Evolutionary conservation across 1,140 invertebrate species (phyloP).

Genomic region (Hestina assimilis): DNA sequence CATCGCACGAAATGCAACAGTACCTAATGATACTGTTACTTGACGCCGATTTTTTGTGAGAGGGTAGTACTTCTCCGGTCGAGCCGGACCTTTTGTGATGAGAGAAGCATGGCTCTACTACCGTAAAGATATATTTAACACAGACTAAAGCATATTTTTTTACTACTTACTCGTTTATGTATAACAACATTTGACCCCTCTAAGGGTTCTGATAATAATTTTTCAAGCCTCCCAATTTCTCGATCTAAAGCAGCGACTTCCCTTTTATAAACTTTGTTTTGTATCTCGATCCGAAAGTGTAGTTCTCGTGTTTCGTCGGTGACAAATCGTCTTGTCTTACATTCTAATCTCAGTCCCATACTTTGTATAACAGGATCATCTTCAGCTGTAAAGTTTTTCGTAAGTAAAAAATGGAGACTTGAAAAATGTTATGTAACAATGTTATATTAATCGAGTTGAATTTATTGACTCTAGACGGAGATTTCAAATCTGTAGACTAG

Average conservation of each 20-base stretch:
- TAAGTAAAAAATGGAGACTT: too few species aligned
- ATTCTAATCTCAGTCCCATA: constrained; percentile 92
- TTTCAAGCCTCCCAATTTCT: constrained; percentile 88
- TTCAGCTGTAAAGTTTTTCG: constrained; percentile 72
- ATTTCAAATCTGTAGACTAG: background rate
- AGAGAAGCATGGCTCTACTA: too few species aligned
- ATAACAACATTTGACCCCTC: constrained; percentile 13
- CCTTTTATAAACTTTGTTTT: constrained; percentile 92
- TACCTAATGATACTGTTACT: too few species aligned
- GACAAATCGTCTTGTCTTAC: constrained; percentile 89
- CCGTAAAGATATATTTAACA: too few species aligned
- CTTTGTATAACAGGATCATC: constrained; percentile 91
- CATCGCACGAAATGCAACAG: too few species aligned
- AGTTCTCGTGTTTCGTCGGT: constrained; percentile 87
- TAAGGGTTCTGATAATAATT: constrained; percentile 76
- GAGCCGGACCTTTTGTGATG: too few species aligned
- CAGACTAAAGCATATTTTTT: too few species aligned
- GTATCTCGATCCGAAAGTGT: constrained; percentile 92
- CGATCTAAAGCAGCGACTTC: constrained; percentile 89
- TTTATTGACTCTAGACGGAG: background rate
- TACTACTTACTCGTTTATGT: constrained; percentile 20
- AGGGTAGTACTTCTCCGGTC: too few species aligned
- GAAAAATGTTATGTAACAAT: background rate
- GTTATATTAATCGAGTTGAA: background rate
- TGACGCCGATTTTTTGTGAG: too few species aligned